Evolutionary conservation across 2,888 invertebrate species (phyloP).

Genomic region (Coleophora flavipennella): DNA sequence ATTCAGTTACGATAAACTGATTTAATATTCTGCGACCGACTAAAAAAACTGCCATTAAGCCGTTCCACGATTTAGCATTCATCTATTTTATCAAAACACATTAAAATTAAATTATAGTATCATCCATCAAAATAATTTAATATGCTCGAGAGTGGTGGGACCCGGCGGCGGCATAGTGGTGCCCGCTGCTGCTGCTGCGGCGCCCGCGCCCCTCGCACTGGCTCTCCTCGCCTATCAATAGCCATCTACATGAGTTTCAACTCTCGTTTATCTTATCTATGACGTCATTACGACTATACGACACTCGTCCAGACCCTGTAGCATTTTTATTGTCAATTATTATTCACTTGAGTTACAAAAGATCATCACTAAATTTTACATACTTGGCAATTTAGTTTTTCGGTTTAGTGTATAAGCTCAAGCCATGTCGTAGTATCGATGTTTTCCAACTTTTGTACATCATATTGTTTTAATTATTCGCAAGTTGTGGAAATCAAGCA

Average conservation of each 20-base stretch:
- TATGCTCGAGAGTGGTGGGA: slow-evolving; percentile 32
- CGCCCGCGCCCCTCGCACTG: slow-evolving; percentile 6
- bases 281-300: slow-evolving; percentile 38
- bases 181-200: neutral
- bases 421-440: no score
- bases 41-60: slow-evolving; percentile 23
- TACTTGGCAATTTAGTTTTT: no score
- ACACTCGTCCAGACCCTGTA: slow-evolving; percentile 11
- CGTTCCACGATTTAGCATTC: slow-evolving; percentile 33
- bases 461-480: no score
- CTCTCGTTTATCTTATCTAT: slow-evolving; percentile 54
- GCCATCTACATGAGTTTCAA: slow-evolving; percentile 51
- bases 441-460: no score
- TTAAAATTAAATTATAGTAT: slow-evolving; percentile 63
- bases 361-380: no score
- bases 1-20: slow-evolving; percentile 17
- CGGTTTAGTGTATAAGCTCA: no score
- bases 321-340: no score
- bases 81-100: slow-evolving; percentile 63
- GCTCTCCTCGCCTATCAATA: slow-evolving; percentile 28
- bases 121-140: slow-evolving; percentile 67
- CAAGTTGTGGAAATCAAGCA: slow-evolving; percentile 1
- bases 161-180: no score
- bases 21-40: slow-evolving; percentile 17
- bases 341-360: no score